Conservation (phyloP, 2,113 vertebrate genomes). For the Melanostigma gelatinosum region DNA sequence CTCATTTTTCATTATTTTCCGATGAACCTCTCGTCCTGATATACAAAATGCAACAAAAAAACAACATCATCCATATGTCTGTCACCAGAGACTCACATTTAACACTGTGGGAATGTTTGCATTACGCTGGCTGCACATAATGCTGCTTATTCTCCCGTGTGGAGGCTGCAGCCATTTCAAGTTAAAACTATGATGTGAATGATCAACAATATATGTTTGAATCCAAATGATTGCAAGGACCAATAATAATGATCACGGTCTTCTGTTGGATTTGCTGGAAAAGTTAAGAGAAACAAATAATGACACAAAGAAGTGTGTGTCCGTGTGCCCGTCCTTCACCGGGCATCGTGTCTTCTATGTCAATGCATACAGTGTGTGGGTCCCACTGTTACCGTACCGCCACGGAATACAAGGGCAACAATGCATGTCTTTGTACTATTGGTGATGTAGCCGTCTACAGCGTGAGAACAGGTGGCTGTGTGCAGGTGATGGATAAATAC, state of each 20-base stretch:
- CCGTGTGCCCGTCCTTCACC: neutral
- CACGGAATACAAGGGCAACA: neutral
- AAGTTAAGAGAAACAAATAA: neutral
- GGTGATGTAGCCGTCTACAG: neutral
- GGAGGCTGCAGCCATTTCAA: neutral
- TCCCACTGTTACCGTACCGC: too few species aligned
- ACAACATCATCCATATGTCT: neutral
- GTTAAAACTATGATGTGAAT: neutral
- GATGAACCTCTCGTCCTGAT: neutral
- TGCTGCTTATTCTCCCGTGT: neutral
- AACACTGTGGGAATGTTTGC: neutral
- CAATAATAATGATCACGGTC: neutral
- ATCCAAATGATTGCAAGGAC: neutral
- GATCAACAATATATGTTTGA: neutral
- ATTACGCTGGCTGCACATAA: neutral
- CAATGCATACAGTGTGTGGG: neutral
- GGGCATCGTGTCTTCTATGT: neutral
- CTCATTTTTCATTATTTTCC: neutral
- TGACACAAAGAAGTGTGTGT: neutral
- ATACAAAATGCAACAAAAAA: neutral
- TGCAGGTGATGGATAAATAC: neutral
- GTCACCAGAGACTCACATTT: neutral
- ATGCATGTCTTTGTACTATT: neutral
- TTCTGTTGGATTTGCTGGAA: neutral
- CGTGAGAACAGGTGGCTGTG: neutral